Conservation (phyloP, 2,888 invertebrate species). For the Pecten maximus region DNA sequence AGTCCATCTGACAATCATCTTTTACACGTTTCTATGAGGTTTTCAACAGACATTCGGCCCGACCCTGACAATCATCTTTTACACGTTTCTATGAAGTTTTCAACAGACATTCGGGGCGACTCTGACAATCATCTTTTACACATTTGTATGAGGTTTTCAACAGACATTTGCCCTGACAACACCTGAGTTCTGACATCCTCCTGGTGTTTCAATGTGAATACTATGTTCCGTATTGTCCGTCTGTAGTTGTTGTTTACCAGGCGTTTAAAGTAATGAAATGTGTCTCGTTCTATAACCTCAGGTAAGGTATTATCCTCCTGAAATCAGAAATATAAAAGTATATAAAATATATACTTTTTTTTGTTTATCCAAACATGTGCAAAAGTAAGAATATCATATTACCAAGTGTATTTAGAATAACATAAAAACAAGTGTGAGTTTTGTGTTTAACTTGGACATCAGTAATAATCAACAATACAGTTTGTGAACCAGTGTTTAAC, state of each 20-base stretch:
- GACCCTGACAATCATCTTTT: too few relatives aligned
- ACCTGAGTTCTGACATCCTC: conserved; percentile 68
- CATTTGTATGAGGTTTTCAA: conserved; percentile 70
- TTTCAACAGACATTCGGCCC: not conserved
- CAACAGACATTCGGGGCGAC: not conserved
- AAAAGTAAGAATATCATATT: not conserved
- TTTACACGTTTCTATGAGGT: too few relatives aligned
- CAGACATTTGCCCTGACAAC: conserved; percentile 64
- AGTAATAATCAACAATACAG: too few relatives aligned
- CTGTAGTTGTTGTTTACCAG: conserved; percentile 67
- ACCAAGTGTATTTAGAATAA: not conserved
- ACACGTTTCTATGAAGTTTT: too few relatives aligned
- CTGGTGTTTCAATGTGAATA: conserved; percentile 74
- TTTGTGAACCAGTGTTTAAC: not conserved
- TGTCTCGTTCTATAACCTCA: conserved; percentile 76
- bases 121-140: conserved; percentile 36
- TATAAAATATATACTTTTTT: not conserved
- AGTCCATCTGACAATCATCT: not conserved
- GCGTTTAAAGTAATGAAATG: conserved; percentile 69
- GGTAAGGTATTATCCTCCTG: conserved; percentile 64
- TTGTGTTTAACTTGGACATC: not conserved
- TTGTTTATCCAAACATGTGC: not conserved
- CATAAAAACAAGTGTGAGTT: not conserved
- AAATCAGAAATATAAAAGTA: conserved; percentile 42
- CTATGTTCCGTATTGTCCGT: conserved; percentile 72